Evolutionary conservation across 2,113 vertebrate genomes (phyloP), one percentile per base, ranked within the genome.

Genomic region (Jaculus jaculus): DNA sequence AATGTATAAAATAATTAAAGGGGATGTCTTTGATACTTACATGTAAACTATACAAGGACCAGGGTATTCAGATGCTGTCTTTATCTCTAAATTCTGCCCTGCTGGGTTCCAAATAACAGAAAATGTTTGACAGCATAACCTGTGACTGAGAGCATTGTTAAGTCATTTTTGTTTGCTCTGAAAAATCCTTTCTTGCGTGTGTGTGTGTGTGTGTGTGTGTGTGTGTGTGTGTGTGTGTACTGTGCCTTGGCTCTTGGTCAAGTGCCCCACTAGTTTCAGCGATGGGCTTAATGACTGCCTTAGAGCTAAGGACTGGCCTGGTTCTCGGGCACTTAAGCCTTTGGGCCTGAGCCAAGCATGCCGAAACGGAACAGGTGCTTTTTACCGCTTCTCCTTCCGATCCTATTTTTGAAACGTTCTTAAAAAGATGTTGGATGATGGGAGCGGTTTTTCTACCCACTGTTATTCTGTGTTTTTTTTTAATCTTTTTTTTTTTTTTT

Each of bases 261-360:
- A 28, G 54, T 61, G 58, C 51, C 92, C 91, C 92, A 92, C 18
- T n/a, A 7, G 9, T 63, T 97, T 94, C 37, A 79, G 73, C 37
- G 72, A 79, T 92, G 0, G 24, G 80, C 94, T 96, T 97, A 96
- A 78, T 97, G 95, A 91, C 86, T 91, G 81, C 75, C 72, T 95
- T 97, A 84, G 83, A 84, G 83, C 75, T 69, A 84, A 96, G 95
- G 91, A 90, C 78, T 95, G 97, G 79, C 97, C 97, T 98, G 93
- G 87, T 98, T 98, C 96, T 97, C 80, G 88, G 58, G 20, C 72
- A 81, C 63, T 96, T 78, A 74, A 89, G 78, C 90, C 75, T 69
- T 84, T 97, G 97, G 93, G 93, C 96, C 12, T 91, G 63, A 97
- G 90, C 91, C 93, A 72, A 66, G 90, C 77, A 58, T 95, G 89